Evolutionary conservation across 64 coral and sea anemone genomes (phyloP).

Genomic region (Montipora foliosa): DNA sequence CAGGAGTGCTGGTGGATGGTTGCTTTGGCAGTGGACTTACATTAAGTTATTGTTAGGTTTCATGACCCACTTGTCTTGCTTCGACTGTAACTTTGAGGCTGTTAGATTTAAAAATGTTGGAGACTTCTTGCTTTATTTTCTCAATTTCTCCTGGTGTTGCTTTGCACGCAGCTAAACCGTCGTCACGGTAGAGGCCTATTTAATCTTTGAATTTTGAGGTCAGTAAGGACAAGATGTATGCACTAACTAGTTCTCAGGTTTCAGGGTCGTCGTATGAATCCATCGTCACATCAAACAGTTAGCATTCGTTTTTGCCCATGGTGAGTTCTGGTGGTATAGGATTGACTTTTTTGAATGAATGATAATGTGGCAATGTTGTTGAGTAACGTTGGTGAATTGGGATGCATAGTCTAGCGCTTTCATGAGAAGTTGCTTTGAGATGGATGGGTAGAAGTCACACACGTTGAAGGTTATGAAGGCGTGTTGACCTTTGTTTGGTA

Average conservation of each 20-base stretch:
- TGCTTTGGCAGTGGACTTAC: slow-evolving; percentile 40
- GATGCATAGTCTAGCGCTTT: too few species aligned
- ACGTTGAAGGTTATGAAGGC: too few species aligned
- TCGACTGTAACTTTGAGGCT: slow-evolving; percentile 25
- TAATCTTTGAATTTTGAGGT: neutral
- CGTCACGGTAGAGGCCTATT: neutral
- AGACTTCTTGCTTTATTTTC: slow-evolving; percentile 45
- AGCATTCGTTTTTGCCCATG: too few species aligned
- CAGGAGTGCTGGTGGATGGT: slow-evolving; percentile 41
- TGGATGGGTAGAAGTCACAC: too few species aligned
- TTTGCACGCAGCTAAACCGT: neutral
- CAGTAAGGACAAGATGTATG: neutral
- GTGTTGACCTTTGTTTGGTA: too few species aligned
- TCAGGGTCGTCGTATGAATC: too few species aligned
- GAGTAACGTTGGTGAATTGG: too few species aligned
- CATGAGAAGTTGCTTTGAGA: too few species aligned
- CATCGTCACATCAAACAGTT: too few species aligned
- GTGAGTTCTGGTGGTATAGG: too few species aligned
- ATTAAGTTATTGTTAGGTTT: slow-evolving; percentile 48
- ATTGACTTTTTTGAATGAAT: too few species aligned
- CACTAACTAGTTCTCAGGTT: neutral
- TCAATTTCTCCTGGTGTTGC: slow-evolving; percentile 37
- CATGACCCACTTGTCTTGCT: neutral
- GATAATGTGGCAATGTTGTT: too few species aligned
- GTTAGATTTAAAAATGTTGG: slow-evolving; percentile 29